Evolutionary conservation across 2,797 vertebrate genomes (phyloP).

Genomic region (Gallinago stenura): DNA sequence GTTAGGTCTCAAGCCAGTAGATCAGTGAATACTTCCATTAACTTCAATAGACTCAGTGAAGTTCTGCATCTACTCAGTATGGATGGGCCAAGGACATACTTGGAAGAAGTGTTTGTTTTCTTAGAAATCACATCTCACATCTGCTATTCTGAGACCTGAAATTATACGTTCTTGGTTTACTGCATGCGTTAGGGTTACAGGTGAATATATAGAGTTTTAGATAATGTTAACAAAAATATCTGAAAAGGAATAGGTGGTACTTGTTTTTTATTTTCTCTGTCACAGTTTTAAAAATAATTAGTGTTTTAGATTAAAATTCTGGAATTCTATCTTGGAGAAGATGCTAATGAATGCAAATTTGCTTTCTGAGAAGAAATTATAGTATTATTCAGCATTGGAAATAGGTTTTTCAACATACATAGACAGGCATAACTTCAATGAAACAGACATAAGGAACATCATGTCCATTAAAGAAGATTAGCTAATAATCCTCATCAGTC

Average conservation of each 20-base stretch:
- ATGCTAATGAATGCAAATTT: neutral
- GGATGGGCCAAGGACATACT: neutral
- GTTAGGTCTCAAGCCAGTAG: neutral
- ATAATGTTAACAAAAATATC: neutral
- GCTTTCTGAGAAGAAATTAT: neutral
- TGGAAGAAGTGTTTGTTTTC: neutral
- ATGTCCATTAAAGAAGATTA: neutral
- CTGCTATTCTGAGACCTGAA: neutral
- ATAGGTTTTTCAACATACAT: neutral
- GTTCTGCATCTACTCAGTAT: neutral
- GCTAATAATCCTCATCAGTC: neutral
- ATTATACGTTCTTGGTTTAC: neutral
- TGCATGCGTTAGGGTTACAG: neutral
- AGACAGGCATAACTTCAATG: neutral
- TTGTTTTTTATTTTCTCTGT: neutral
- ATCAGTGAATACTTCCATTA: neutral
- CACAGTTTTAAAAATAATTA: neutral
- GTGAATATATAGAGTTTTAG: neutral
- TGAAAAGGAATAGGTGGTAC: neutral
- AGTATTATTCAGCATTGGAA: neutral
- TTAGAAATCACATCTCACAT: neutral
- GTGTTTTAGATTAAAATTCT: neutral
- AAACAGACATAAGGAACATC: neutral
- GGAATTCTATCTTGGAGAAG: neutral
- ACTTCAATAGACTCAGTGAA: neutral